These are phyloP conservation scores for Peromyscus nudipes DNA, from an alignment of 2,797 vertebrate genomes.

Conservation along the genomic window DNA sequence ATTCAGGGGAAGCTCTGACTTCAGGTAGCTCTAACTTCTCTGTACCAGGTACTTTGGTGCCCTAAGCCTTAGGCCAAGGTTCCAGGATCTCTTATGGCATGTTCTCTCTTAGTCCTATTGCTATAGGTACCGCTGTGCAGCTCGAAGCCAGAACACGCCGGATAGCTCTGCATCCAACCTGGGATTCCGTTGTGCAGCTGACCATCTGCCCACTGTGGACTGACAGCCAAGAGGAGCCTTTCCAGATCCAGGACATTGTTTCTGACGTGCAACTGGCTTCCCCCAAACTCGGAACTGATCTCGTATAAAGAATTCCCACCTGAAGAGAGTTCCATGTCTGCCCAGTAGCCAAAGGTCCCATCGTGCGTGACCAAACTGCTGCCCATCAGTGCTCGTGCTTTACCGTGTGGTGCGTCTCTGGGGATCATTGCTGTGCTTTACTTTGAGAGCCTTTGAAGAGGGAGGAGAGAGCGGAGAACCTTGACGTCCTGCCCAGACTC, in stretches of 20 bases:
- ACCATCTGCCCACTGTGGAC: constrained; percentile 8
- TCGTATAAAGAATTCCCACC: constrained; percentile 27
- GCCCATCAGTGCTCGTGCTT: constrained; percentile 32
- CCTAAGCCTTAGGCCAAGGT: rapidly evolving
- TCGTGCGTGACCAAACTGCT: constrained; percentile 25
- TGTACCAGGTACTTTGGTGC: neutral
- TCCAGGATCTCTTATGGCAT: neutral
- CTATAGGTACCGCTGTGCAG: constrained; percentile 98
- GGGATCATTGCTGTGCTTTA: neutral
- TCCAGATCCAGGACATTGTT: neutral
- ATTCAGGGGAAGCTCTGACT: neutral
- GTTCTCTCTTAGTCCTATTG: constrained; percentile 93
- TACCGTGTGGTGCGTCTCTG: neutral
- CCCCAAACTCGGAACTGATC: neutral
- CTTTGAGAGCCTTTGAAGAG: constrained; percentile 36
- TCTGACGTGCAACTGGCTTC: neutral
- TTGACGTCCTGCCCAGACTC: neutral
- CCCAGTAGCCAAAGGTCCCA: constrained; percentile 65
- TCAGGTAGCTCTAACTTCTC: neutral
- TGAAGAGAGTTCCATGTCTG: neutral
- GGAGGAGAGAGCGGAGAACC: neutral
- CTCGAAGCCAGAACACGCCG: constrained; percentile 97
- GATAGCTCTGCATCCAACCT: constrained; percentile 98
- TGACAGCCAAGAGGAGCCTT: constrained; percentile 30
- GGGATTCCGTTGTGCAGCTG: constrained; percentile 95